These are phyloP conservation scores for Pelvicachromis taeniatus DNA, from an alignment of 2,113 vertebrate species.

Conservation along the genomic window DNA sequence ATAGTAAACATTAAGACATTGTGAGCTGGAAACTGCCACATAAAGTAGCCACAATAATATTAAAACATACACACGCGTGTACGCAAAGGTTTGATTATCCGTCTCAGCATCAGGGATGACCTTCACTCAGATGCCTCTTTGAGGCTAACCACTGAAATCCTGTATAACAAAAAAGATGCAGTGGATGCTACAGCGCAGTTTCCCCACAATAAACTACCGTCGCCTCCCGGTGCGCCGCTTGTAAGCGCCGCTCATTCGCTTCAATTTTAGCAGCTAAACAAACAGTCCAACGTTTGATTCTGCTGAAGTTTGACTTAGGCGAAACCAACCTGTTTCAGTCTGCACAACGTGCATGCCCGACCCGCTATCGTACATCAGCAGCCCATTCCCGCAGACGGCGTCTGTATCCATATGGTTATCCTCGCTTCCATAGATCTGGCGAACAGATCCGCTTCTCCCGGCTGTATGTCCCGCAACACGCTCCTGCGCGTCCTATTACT, in stretches of 20 bases:
- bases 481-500: background rate
- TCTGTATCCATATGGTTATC: conserved; percentile 16
- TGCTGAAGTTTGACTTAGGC: conserved; percentile 48
- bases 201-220: conserved; percentile 21
- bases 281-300: conserved; percentile 26
- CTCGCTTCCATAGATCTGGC: conserved; percentile 15
- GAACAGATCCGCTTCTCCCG: background rate
- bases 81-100: background rate
- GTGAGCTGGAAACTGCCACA: background rate
- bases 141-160: conserved; percentile 15
- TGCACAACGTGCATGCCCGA: conserved; percentile 12
- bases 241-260: background rate
- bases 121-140: conserved; percentile 43
- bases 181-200: background rate
- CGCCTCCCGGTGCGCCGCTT: conserved; percentile 25
- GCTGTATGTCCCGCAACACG: background rate
- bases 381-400: background rate
- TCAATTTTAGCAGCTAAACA: conserved; percentile 13
- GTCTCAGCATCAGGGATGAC: conserved; percentile 30
- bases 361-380: conserved; percentile 27
- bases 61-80: background rate
- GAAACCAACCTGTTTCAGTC: conserved; percentile 42
- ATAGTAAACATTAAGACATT: background rate
- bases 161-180: conserved; percentile 19
- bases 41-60: background rate